Conservation (phyloP, 2,888 invertebrate genomes). For the Neoscelio sp. region DNA sequence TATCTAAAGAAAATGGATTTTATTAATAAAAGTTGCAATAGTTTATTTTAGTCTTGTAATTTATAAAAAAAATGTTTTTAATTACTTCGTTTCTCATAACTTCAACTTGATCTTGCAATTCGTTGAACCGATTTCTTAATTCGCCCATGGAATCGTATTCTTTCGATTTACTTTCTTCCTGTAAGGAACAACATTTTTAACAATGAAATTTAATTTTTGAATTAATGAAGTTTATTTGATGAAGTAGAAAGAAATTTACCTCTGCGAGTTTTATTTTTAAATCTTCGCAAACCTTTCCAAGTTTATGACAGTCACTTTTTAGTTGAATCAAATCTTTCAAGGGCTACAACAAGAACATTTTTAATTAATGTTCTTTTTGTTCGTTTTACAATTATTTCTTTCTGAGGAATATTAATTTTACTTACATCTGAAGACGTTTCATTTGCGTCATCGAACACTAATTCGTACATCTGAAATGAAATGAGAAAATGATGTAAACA, state of each 20-base stretch:
- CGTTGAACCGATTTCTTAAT: slow-evolving; percentile 68
- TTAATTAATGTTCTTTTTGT: too few species aligned
- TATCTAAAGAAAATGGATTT: slow-evolving; percentile 64
- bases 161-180: slow-evolving; percentile 67
- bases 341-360: slow-evolving; percentile 11
- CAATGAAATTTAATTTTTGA: not conserved
- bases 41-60: not conserved
- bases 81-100: slow-evolving; percentile 74
- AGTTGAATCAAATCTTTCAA: slow-evolving; percentile 71
- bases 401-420: too few species aligned
- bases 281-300: slow-evolving; percentile 73
- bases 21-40: slow-evolving; percentile 12
- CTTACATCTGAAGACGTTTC: slow-evolving; percentile 35
- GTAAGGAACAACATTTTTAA: slow-evolving; percentile 27
- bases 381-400: too few species aligned
- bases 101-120: slow-evolving; percentile 73
- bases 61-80: slow-evolving; percentile 1
- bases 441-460: slow-evolving; percentile 40
- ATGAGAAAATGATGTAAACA: not conserved
- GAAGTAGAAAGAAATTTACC: slow-evolving; percentile 59
- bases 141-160: slow-evolving; percentile 68
- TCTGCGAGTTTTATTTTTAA: slow-evolving; percentile 68
- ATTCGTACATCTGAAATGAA: slow-evolving; percentile 48
- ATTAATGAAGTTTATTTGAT: not conserved
- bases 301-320: slow-evolving; percentile 72